These are phyloP conservation scores for Neuroterus valhalla DNA, from an alignment of 1,140 invertebrate species.

Conservation along the genomic window DNA sequence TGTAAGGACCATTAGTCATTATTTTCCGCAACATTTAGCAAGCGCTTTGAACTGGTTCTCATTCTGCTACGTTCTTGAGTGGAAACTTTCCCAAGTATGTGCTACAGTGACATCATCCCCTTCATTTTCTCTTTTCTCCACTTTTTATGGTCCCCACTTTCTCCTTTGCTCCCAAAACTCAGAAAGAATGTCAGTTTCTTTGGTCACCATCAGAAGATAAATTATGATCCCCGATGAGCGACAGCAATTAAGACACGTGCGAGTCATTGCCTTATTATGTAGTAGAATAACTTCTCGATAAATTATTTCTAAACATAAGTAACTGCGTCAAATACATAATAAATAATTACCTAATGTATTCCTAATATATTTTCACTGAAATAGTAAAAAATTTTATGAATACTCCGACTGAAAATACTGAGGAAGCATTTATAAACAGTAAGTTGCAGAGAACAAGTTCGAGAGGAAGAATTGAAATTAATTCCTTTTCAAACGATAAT, in stretches of 20 bases:
- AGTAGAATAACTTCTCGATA: too few species aligned
- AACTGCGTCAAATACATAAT: too few species aligned
- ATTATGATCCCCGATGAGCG: constrained; percentile 64
- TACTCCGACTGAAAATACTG: too few species aligned
- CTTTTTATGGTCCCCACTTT: background rate
- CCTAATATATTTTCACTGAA: too few species aligned
- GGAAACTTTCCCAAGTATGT: constrained; percentile 74
- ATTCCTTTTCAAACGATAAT: background rate
- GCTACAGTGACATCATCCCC: constrained; percentile 54
- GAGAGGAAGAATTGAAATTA: background rate
- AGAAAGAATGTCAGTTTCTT: constrained; percentile 42
- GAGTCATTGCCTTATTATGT: too few species aligned
- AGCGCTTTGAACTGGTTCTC: constrained; percentile 72
- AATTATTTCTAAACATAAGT: too few species aligned
- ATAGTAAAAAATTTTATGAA: too few species aligned
- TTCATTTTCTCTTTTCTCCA: constrained; percentile 29
- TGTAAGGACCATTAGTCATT: constrained; percentile 71
- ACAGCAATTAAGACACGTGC: constrained; percentile 46
- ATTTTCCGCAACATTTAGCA: constrained; percentile 76
- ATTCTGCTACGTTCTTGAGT: constrained; percentile 60
- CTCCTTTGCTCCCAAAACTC: constrained; percentile 26
- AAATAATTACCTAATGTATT: too few species aligned
- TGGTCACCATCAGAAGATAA: constrained; percentile 62
- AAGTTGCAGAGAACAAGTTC: too few species aligned
- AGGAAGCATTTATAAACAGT: too few species aligned